A percentile compares a stretch with the other conserved stretches of the same genome.
phyloP scores from a whole-genome alignment of 53 echinoderm and acorn worm genomes.

The Paelopatides confundens region DNA sequence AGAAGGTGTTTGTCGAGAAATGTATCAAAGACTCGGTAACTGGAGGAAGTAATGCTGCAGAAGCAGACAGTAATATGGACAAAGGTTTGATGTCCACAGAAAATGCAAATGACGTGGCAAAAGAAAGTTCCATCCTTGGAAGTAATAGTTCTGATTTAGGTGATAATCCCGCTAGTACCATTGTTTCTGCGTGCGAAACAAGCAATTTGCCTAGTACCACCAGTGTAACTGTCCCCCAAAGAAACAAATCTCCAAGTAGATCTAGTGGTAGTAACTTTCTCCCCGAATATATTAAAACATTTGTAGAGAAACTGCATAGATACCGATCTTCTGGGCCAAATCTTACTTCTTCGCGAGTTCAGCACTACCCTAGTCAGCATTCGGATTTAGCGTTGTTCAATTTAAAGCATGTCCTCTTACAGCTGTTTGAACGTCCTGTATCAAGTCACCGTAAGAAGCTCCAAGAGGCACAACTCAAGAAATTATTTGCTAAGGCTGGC shows the following conservation, averaged over 20 bases:
- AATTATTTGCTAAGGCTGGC: slow-evolving; percentile 20
- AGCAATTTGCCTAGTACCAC: not conserved
- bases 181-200: not conserved
- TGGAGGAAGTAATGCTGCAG: too few species aligned
- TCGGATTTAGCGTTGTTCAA: not conserved
- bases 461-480: slow-evolving; percentile 1
- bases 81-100: too few species aligned
- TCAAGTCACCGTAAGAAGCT: not conserved
- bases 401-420: slow-evolving; percentile 8
- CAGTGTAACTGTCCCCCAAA: not conserved
- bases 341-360: not conserved
- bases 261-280: not conserved
- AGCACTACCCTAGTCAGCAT: not conserved
- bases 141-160: too few species aligned
- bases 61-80: too few species aligned
- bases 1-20: too few species aligned
- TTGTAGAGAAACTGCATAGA: not conserved
- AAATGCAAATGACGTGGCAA: too few species aligned
- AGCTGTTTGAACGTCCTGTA: slow-evolving; percentile 10
- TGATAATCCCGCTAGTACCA: not conserved
- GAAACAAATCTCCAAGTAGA: not conserved
- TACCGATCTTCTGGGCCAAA: not conserved
- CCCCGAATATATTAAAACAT: not conserved
- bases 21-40: too few species aligned
- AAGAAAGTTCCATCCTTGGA: too few species aligned